phyloP scores from a whole-genome alignment of 2,797 vertebrate species.

The Lacerta agilis region DNA sequence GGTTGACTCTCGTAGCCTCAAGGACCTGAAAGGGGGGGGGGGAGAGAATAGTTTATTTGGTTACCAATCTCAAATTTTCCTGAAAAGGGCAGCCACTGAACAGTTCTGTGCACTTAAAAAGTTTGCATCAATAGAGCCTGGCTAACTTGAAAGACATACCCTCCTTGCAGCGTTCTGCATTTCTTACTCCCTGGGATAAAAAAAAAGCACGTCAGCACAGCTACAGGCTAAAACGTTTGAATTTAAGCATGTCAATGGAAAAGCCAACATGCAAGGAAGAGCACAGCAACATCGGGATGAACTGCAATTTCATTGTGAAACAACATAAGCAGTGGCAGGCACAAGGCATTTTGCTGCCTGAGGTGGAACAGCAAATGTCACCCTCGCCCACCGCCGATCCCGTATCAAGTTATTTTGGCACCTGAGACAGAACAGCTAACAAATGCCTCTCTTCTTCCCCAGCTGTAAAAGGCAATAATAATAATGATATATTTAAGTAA shows the following conservation, averaged over 20 bases:
- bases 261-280: conserved; percentile 27
- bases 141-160: neutral
- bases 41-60: conserved; percentile 34
- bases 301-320: neutral
- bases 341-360: no score
- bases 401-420: no score
- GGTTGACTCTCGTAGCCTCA: conserved; percentile 93
- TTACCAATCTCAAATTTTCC: accelerated
- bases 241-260: conserved; percentile 17
- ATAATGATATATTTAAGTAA: no score
- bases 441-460: no score
- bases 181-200: neutral
- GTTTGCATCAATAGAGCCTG: neutral
- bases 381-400: no score
- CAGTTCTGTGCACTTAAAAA: neutral
- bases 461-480: no score
- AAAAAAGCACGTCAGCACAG: conserved; percentile 1
- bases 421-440: no score
- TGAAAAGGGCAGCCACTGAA: neutral
- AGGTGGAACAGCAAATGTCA: no score
- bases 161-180: neutral
- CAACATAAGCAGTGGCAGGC: neutral
- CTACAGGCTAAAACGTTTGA: neutral
- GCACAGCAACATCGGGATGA: neutral
- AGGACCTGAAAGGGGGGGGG: conserved; percentile 84